Evolutionary conservation across 1,140 invertebrate species (phyloP).

Genomic region (Drosophila erecta): DNA sequence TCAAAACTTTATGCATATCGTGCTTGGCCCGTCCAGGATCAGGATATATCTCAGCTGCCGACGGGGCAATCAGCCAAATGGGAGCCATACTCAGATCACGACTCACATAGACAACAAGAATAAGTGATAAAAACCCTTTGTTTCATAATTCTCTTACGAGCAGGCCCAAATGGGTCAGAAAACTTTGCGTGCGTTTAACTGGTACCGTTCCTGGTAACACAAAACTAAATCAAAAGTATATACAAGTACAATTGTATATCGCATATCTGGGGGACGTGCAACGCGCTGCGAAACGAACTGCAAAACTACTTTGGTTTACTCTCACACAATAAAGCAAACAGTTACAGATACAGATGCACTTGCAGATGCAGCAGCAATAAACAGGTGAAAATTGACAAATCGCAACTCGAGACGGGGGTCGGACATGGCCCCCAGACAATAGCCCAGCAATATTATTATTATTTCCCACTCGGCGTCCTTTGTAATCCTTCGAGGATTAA

Average conservation of each 20-base stretch:
- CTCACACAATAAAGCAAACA: constrained; percentile 52
- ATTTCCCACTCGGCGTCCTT: constrained; percentile 69
- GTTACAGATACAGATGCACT: constrained; percentile 50
- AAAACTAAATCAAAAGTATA: neutral
- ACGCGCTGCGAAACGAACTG: constrained; percentile 43
- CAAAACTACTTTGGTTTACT: constrained; percentile 79
- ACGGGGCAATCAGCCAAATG: constrained; percentile 12
- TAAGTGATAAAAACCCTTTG: constrained; percentile 80
- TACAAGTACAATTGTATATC: neutral
- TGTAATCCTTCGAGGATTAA: constrained; percentile 77
- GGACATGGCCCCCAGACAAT: constrained; percentile 63
- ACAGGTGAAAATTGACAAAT: constrained; percentile 73
- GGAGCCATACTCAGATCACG: constrained; percentile 14
- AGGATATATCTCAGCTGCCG: neutral
- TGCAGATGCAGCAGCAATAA: constrained; percentile 64
- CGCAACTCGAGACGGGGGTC: constrained; percentile 56
- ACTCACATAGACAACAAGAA: constrained; percentile 58
- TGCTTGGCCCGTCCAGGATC: constrained; percentile 11
- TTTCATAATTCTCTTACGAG: constrained; percentile 71
- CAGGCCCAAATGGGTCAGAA: constrained; percentile 31
- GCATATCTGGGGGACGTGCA: constrained; percentile 18
- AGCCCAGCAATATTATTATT: constrained; percentile 84
- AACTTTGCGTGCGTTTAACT: constrained; percentile 77
- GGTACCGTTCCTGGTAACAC: constrained; percentile 50
- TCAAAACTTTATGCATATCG: constrained; percentile 41